phyloP scores from a whole-genome alignment of 2,113 vertebrate genomes.

The Nothoprocta perdicaria region DNA sequence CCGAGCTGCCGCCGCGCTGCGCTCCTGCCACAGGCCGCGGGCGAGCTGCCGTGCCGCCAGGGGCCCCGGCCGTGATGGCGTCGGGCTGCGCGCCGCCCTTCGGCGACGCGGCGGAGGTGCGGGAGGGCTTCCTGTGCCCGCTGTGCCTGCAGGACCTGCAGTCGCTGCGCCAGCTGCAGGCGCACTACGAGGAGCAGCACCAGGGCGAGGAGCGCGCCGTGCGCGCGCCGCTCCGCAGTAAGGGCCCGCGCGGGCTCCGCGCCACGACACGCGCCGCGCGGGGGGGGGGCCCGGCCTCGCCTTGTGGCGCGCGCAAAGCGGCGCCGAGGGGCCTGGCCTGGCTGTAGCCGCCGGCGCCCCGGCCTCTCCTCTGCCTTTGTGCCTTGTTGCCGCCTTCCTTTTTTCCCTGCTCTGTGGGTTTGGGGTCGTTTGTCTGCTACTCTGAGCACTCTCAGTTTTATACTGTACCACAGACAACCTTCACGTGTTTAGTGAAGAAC shows the following conservation, averaged over 20 bases:
- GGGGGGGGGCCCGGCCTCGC: too few species aligned
- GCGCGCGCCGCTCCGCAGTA: too few species aligned
- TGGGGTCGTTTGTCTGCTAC: background rate
- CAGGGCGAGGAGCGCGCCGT: constrained; percentile 72
- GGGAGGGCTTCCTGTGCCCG: constrained; percentile 96
- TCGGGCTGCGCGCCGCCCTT: constrained; percentile 83
- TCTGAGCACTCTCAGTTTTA: background rate
- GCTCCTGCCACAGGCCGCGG: background rate
- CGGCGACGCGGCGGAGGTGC: constrained; percentile 87
- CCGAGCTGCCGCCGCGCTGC: background rate
- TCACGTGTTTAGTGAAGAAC: background rate
- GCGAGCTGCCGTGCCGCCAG: background rate
- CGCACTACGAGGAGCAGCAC: constrained; percentile 96
- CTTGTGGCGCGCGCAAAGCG: too few species aligned
- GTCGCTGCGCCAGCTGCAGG: constrained; percentile 93
- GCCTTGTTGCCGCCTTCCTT: too few species aligned
- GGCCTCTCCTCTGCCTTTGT: background rate
- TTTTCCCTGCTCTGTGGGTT: background rate
- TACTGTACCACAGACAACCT: background rate
- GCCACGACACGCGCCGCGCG: too few species aligned
- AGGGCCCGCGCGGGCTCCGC: too few species aligned
- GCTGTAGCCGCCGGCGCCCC: background rate
- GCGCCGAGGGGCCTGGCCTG: too few species aligned
- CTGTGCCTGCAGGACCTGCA: constrained; percentile 95
- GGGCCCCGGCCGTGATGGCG: constrained; percentile 79